Base-by-base conservation (phyloP, 2,888 invertebrate genomes). In the Thymelicus sylvestris region DNA sequence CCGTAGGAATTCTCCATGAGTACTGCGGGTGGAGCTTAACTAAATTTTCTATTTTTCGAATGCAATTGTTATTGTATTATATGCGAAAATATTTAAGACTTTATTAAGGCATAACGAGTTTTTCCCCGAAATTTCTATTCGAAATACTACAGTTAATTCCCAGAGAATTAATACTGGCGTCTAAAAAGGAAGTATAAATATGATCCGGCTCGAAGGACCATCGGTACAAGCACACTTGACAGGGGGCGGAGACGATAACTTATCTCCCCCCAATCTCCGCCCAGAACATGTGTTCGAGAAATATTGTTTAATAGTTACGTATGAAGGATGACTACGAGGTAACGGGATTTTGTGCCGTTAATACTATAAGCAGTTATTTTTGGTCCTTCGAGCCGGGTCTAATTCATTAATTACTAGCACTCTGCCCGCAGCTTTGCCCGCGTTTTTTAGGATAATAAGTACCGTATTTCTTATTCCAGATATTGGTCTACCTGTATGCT, bases 271-370 rank as follows among this genome's bases (percentile, higher is more conserved):
- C 75, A 77, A 81, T 80, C 80, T 78, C 79, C 69, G 70, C 70
- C 70, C 70, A 72, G 72, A 78, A 82, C 83, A 83, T 77, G 79
- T 83, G 83, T 80, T 80, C 73, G 73, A 78, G 79, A 81, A 80
- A 79, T 80, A 80, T 80, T 73, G 79, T 65, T 73, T 74, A 73
- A 77, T 76, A 78, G 73, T 75, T 75, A 75, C 74, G 68, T 70
- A 75, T 77, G 76, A 73, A 71, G 71, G 69, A 73, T 75, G 73
- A 65, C 48, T 19, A 15, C 12, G 39, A 64, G 41, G 1, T 19
- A 41, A 50, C 48, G 60, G 65, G 65, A 70, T 65, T 70, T 65
- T 70, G 65, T 70, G 31, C 31, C 65, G 64, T 65, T 70, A 70
- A 65, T 64, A 64, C 48, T 64, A 47, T 70, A 65, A 60, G 8